Percentiles rank a stretch among this genome's conserved stretches.
phyloP scores from a whole-genome alignment of 1,140 invertebrate genomes.

The Macrocentrus cingulum region DNA sequence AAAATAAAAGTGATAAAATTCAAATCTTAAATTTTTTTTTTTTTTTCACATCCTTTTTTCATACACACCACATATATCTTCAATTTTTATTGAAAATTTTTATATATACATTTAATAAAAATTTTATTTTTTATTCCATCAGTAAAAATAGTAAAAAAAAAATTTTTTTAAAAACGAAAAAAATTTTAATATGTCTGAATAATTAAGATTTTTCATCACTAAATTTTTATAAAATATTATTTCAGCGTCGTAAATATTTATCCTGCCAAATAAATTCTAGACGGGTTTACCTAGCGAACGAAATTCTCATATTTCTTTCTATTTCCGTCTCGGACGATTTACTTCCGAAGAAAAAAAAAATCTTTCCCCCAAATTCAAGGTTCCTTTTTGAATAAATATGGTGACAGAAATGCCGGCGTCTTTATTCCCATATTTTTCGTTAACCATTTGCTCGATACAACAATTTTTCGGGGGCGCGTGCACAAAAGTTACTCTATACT shows the following conservation, averaged over 20 bases:
- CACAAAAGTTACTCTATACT: not conserved
- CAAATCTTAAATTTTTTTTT: too few relatives aligned
- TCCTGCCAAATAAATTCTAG: too few relatives aligned
- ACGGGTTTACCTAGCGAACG: not conserved
- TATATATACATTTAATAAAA: conserved; percentile 14
- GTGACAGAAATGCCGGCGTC: not conserved
- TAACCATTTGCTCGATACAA: not conserved
- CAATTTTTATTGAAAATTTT: too few relatives aligned
- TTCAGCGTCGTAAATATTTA: too few relatives aligned
- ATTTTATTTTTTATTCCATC: conserved; percentile 11
- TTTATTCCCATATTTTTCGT: not conserved
- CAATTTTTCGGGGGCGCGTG: conserved; percentile 3
- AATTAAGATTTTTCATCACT: too few relatives aligned
- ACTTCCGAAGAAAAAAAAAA: not conserved
- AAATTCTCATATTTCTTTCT: not conserved
- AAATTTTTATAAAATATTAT: too few relatives aligned
- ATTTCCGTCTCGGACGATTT: conserved; percentile 6
- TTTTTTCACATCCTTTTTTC: too few relatives aligned
- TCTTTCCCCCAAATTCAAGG: conserved; percentile 32
- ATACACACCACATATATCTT: too few relatives aligned
- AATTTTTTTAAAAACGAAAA: too few relatives aligned
- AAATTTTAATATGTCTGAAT: too few relatives aligned
- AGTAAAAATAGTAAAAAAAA: too few relatives aligned
- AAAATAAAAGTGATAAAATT: too few relatives aligned
- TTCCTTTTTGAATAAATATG: conserved; percentile 34